Base-by-base conservation (phyloP, 2,888 invertebrate species). In the Marronus borbonicus region DNA sequence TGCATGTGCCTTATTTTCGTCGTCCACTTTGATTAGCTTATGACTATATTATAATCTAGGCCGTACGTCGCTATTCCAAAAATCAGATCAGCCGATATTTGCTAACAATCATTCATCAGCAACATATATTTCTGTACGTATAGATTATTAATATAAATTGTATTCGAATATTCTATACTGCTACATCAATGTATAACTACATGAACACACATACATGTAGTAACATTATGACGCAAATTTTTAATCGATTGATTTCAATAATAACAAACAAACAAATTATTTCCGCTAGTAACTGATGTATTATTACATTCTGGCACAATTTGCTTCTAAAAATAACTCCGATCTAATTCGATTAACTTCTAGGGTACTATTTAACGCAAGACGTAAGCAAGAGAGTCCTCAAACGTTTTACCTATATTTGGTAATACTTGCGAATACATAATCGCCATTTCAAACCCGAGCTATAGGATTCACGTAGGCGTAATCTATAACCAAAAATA, bases 221-320 rank as follows among this genome's bases (percentile, higher is more conserved):
- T 36, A 17, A 44, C 8, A 20, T 3, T 58, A 58, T 58, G 55
- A 58, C 55, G 55, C 55, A 58, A 58, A 58, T 20, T 58, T 58
- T 58, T 58, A 20, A 58, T 58, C 55, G 20, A 58, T 58, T 58
- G 20, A 58, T 58, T 20, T 58, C 55, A 58, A 58, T 58, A 58
- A 58, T 20, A 58, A 20, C 20, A 17, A 24, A 20, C 20, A 17
- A 58, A 44, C 44, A 44, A 20, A 58, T 17, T n/a, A 58, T 58
- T 58, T 24, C 10, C 8, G 20, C 20, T 10, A 58, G 20, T 24
- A 58, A 58, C 52, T 20, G 17, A 17, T 17, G 17, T 17, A 17
- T 17, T 17, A 17, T 17, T 58, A 24, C 17, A 20, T 20, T 17
- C n/a, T 17, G 24, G 44, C 44, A 44, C 8, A 44, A 44, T 12